Evolutionary conservation across 2,888 invertebrate species (phyloP), one percentile per base, ranked within the genome.

Genomic region (Norana najaformis): DNA sequence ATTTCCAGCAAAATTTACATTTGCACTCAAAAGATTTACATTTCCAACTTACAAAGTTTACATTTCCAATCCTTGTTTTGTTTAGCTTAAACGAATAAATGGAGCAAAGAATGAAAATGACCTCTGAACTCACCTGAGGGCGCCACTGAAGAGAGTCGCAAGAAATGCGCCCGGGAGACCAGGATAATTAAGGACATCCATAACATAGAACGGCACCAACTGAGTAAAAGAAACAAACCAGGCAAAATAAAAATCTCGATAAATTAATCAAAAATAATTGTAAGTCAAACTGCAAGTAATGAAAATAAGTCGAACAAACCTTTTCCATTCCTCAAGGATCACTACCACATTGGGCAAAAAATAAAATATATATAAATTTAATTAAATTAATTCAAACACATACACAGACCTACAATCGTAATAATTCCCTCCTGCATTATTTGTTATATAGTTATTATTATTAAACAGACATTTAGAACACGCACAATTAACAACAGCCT

Each of bases 111-210:
- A 69, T 69, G 69, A 5, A 69, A 69, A 20, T 36, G 38, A 18
- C 8, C 2, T 47, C 37, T 30, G 37, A n/a, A 36, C 38, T 90
- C 20, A 92, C 92, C 92, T 92, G 38, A 92, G 91, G n/a, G 92
- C 92, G n/a, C 92, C 92, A 90, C 92, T 91, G 90, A 92, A 92
- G 35, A 92, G 91, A 20, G 92, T 92, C 30, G 92, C 92, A 20
- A 92, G 91, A 89, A 92, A 92, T 20, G 92, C 89, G 0, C 92
- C 92, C 11, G 92, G 91, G 20, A 92, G 89, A 3, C 92, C 92
- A 2, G 92, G 92, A 53, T 90, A 91, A 89, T 92, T 91, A 47
- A 92, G 90, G 0, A 92, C 92, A 89, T 92, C 91, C 18, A 91
- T 89, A 83, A 92, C 90, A 88, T 92, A 92, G 88, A 91, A 92